Percentiles rank a stretch among this genome's conserved stretches.
These are phyloP conservation scores for Macrosiphum euphorbiae DNA, from an alignment of 2,888 invertebrate species.

Conservation along the genomic window DNA sequence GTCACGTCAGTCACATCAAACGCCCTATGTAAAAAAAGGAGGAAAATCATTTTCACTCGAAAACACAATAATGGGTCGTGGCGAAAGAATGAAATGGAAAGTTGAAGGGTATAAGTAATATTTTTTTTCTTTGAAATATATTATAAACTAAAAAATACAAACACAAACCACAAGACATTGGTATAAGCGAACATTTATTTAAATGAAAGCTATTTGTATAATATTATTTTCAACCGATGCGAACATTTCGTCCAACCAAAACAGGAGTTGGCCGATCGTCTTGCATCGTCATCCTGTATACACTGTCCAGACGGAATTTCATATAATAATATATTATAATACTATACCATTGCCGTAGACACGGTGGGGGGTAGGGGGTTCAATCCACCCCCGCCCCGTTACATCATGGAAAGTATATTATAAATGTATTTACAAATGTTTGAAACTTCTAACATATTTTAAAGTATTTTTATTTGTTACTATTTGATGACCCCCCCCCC, in stretches of 20 bases:
- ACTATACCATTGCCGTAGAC: too few relatives aligned
- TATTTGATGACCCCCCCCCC: too few relatives aligned
- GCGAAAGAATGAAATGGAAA: constrained; percentile 11
- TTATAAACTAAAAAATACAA: constrained; percentile 15
- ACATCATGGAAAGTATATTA: too few relatives aligned
- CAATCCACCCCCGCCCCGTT: too few relatives aligned
- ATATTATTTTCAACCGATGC: not conserved
- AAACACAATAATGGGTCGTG: constrained; percentile 11
- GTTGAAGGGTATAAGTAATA: constrained; percentile 4
- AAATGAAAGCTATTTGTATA: constrained; percentile 33
- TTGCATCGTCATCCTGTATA: not conserved
- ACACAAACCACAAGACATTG: not conserved
- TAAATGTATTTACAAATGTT: too few relatives aligned
- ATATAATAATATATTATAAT: not conserved
- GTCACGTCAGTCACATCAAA: not conserved
- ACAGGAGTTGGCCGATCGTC: not conserved
- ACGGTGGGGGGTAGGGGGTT: too few relatives aligned
- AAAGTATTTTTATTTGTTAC: too few relatives aligned
- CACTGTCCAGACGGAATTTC: not conserved
- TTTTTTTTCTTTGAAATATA: not conserved
- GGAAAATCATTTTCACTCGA: constrained; percentile 1
- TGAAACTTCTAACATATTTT: too few relatives aligned
- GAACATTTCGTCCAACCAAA: not conserved
- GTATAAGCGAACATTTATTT: constrained; percentile 23
- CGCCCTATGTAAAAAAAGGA: not conserved